phyloP scores from a whole-genome alignment of 2,888 invertebrate species.

The Parnassius mnemosyne region DNA sequence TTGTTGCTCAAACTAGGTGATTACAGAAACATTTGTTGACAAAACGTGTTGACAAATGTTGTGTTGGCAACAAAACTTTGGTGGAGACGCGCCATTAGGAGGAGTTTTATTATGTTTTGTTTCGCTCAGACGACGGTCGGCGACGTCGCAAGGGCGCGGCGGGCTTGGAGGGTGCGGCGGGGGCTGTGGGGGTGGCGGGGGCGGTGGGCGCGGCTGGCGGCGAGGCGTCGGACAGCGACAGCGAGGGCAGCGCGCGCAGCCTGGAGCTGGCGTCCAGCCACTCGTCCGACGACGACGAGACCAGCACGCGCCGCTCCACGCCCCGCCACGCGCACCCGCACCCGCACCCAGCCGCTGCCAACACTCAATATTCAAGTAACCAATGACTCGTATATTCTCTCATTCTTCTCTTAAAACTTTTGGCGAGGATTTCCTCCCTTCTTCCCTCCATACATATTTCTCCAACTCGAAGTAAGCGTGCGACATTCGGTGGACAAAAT shows the following conservation, averaged over 20 bases:
- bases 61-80: no score
- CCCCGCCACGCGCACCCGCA: slow-evolving; percentile 39
- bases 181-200: slow-evolving; percentile 10
- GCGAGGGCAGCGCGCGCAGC: slow-evolving; percentile 89
- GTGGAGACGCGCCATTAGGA: no score
- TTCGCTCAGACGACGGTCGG: slow-evolving; percentile 51
- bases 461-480: no score
- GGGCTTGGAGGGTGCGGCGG: slow-evolving; percentile 30
- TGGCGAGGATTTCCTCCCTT: no score
- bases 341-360: slow-evolving; percentile 44
- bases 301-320: slow-evolving; percentile 56
- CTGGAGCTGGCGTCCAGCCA: slow-evolving; percentile 97
- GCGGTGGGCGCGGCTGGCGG: slow-evolving; percentile 63
- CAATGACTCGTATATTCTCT: no score
- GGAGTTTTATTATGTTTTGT: not conserved
- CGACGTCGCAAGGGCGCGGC: slow-evolving; percentile 55
- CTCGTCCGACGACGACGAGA: slow-evolving; percentile 94
- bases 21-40: no score
- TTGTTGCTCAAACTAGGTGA: no score
- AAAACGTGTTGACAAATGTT: no score
- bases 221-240: slow-evolving; percentile 89
- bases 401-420: no score
- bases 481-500: no score
- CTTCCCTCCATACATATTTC: no score
- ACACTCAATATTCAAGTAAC: slow-evolving; percentile 36